phyloP scores from a whole-genome alignment of 2,888 invertebrate genomes.

The Pterostichus niger region DNA sequence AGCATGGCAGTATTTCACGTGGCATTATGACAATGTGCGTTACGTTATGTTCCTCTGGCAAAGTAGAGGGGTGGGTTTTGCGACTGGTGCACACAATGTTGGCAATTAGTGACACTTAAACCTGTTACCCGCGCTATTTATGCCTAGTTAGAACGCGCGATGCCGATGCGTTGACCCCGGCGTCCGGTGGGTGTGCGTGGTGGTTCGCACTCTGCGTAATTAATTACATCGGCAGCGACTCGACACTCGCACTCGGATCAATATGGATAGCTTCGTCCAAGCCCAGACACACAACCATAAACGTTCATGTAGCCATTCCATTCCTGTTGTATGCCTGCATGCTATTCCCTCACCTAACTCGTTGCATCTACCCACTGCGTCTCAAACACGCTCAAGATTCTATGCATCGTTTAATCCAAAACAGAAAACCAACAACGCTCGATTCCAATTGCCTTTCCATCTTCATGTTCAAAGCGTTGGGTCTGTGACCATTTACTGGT shows the following conservation, averaged over 20 bases:
- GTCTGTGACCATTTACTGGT: too few species aligned
- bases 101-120: conserved; percentile 63
- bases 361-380: not conserved
- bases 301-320: conserved; percentile 24
- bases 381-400: too few species aligned
- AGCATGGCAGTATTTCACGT: too few species aligned
- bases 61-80: not conserved
- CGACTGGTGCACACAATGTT: conserved; percentile 45
- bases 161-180: conserved; percentile 60
- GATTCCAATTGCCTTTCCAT: too few species aligned
- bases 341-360: not conserved
- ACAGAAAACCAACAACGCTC: too few species aligned
- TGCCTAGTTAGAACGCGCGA: conserved; percentile 57
- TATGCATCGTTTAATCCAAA: too few species aligned
- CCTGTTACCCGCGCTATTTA: conserved; percentile 61
- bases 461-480: too few species aligned
- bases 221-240: conserved; percentile 57
- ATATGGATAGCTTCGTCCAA: conserved; percentile 48
- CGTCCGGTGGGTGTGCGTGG: conserved; percentile 54
- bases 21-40: not conserved
- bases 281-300: conserved; percentile 29
- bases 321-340: too few species aligned
- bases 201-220: conserved; percentile 61
- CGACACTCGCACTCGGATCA: conserved; percentile 48
- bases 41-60: not conserved